phyloP scores from a whole-genome alignment of 2,888 invertebrate species.

The Plutella xylostella region DNA sequence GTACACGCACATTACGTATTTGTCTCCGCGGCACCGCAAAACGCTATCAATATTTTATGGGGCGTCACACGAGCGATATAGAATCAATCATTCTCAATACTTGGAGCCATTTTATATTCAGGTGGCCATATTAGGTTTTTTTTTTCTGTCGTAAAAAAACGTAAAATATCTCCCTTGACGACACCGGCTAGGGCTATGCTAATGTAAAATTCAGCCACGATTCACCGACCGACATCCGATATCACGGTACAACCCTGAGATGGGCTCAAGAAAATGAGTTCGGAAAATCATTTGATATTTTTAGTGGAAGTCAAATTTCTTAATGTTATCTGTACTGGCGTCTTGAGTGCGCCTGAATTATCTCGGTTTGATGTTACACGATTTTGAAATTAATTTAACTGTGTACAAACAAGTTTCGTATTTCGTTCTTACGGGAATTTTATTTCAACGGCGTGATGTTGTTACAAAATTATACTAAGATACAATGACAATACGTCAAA shows the following conservation, averaged over 20 bases:
- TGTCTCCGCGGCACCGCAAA: not conserved
- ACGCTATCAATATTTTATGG: conserved; percentile 39
- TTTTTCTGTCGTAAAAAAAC: no score
- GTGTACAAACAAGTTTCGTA: not conserved
- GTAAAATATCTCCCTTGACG: conserved; percentile 21
- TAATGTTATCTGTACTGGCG: not conserved
- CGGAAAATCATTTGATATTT: not conserved
- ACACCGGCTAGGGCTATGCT: conserved; percentile 8
- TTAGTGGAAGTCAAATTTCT: not conserved
- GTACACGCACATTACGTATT: not conserved
- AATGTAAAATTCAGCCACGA: conserved; percentile 12
- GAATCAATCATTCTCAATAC: conserved; percentile 39
- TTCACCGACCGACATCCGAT: conserved; percentile 4
- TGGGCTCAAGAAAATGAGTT: not conserved
- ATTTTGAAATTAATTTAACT: not conserved
- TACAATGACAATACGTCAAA: no score
- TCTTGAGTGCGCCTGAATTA: not conserved
- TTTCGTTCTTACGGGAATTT: not conserved
- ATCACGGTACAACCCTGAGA: not conserved
- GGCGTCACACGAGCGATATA: conserved; percentile 30
- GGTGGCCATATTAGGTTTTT: conserved; percentile 25
- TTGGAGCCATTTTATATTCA: conserved; percentile 38
- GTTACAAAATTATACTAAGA: no score
- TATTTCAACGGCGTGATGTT: no score
- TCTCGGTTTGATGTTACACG: no score